phyloP scores from a whole-genome alignment of 2,113 vertebrate species.

The Pica pica region DNA sequence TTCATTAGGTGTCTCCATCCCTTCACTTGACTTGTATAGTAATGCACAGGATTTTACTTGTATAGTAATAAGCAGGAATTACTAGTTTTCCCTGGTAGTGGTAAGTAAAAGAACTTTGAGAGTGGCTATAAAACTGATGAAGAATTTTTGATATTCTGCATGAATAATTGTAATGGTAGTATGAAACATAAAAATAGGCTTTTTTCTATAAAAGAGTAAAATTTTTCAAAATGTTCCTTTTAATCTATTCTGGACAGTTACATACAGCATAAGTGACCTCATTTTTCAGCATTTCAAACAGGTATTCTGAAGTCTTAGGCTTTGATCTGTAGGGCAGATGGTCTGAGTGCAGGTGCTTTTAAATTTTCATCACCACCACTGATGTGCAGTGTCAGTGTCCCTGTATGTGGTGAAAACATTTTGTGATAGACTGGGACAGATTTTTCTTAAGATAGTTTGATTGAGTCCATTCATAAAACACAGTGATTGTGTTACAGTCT shows the following conservation, averaged over 20 bases:
- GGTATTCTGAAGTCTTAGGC: neutral
- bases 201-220: neutral
- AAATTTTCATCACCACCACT: neutral
- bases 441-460: neutral
- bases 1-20: neutral
- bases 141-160: neutral
- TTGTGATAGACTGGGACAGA: neutral
- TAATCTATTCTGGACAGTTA: neutral
- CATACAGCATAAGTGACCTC: neutral
- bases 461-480: neutral
- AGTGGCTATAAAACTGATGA: neutral
- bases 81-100: neutral
- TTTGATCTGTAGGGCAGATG: neutral
- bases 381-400: neutral
- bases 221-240: neutral
- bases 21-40: neutral
- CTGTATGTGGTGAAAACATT: neutral
- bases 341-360: neutral
- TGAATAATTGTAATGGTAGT: neutral
- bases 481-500: neutral
- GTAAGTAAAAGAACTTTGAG: neutral
- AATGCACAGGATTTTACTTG: neutral
- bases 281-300: neutral
- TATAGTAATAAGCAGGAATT: neutral
- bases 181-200: neutral